Conservation (phyloP, 2,113 vertebrate species). For the Corapipo altera region DNA sequence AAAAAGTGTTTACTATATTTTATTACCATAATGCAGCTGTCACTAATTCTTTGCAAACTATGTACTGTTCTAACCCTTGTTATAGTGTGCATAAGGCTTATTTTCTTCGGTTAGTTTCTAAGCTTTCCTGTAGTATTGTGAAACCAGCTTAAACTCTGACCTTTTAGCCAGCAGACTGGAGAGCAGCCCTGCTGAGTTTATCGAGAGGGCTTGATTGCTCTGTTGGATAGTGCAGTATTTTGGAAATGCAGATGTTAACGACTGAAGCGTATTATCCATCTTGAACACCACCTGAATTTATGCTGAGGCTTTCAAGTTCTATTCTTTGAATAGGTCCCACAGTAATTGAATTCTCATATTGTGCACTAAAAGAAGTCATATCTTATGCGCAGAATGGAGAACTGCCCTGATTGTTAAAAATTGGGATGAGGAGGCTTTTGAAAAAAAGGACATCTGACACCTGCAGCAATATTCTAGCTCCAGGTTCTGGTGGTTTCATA, state of each 20-base stretch:
- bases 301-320: conserved; percentile 2
- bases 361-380: not conserved
- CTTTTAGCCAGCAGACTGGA: conserved; percentile 27
- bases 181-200: not conserved
- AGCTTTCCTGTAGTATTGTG: not conserved
- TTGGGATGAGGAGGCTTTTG: not conserved
- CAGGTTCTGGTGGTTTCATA: conserved; percentile 2
- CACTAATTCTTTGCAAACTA: not conserved
- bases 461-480: conserved; percentile 21
- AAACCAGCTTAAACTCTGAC: conserved; percentile 32
- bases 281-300: conserved; percentile 33
- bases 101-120: not conserved
- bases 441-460: not conserved
- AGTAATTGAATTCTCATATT: conserved; percentile 39
- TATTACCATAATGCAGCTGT: not conserved
- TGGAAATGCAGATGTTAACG: conserved; percentile 29
- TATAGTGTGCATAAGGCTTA: not conserved
- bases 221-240: conserved; percentile 1
- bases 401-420: conserved; percentile 2
- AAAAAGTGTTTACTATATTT: not conserved
- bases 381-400: not conserved
- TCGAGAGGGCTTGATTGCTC: conserved; percentile 1
- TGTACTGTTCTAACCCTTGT: not conserved
- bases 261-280: conserved; percentile 12
- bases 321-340: conserved; percentile 14